These are phyloP conservation scores for Danio tinwini DNA, from an alignment of 2,797 vertebrate species.

Conservation along the genomic window DNA sequence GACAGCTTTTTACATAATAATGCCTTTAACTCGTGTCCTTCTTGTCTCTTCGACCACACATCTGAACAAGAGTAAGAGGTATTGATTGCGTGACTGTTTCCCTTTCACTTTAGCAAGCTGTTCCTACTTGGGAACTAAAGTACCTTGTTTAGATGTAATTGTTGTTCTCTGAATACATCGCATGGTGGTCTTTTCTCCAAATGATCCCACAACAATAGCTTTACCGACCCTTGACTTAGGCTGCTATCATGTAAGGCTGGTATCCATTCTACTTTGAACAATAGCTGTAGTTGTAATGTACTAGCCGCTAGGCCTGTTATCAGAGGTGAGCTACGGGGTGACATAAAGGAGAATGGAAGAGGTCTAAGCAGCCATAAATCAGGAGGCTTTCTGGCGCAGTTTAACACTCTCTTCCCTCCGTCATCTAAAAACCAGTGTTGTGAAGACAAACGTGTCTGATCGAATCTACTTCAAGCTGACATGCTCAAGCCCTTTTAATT, in stretches of 20 bases:
- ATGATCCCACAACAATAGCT: background rate
- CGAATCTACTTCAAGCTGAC: constrained; percentile 51
- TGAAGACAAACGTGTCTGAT: constrained; percentile 47
- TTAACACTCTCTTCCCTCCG: constrained; percentile 2
- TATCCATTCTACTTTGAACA: constrained; percentile 30
- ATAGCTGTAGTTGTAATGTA: constrained; percentile 19
- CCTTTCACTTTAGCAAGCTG: background rate
- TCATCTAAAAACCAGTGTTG: constrained; percentile 10
- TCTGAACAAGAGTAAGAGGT: background rate
- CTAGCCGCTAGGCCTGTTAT: constrained; percentile 48
- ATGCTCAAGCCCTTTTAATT: constrained; percentile 54
- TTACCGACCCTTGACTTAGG: constrained; percentile 1
- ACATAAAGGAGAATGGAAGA: constrained; percentile 54
- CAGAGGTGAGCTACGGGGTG: constrained; percentile 48
- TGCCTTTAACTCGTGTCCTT: background rate
- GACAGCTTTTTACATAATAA: background rate
- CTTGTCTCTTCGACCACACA: background rate
- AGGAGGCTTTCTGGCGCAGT: constrained; percentile 37
- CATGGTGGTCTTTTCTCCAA: background rate
- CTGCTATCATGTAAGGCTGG: background rate
- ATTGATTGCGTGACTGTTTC: constrained; percentile 42
- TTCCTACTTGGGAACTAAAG: background rate
- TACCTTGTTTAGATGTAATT: background rate
- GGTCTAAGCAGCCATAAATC: constrained; percentile 60
- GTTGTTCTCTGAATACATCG: background rate